These are phyloP conservation scores for Drosophila albomicans DNA, from an alignment of 1,140 invertebrate genomes.

Conservation along the genomic window DNA sequence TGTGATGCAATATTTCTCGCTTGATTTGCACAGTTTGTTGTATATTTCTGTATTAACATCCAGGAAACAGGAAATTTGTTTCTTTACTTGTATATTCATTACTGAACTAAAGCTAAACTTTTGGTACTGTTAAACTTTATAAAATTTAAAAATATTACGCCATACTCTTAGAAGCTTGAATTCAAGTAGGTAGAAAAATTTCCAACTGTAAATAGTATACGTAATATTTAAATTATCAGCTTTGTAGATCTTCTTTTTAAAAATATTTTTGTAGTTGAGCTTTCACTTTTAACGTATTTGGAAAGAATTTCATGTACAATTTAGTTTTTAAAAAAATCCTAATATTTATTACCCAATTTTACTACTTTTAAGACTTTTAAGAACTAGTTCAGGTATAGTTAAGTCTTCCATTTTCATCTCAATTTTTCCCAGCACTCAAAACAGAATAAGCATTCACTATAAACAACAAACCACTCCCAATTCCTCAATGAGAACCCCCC, in stretches of 20 bases:
- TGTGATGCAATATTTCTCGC: neutral
- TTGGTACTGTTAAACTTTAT: too few species aligned
- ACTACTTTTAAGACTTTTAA: too few species aligned
- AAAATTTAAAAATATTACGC: too few species aligned
- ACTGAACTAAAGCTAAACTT: neutral
- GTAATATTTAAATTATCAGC: neutral
- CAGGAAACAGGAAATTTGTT: neutral
- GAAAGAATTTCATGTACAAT: too few species aligned
- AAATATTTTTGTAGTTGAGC: too few species aligned
- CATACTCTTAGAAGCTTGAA: too few species aligned
- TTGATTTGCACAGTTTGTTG: neutral
- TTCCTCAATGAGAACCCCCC: constrained; percentile 6
- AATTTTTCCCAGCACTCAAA: neutral
- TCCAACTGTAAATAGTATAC: too few species aligned
- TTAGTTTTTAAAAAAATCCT: too few species aligned
- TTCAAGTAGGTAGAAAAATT: too few species aligned
- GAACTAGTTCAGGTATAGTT: neutral
- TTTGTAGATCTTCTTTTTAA: neutral
- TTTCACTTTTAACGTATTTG: too few species aligned
- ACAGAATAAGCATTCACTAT: constrained; percentile 16
- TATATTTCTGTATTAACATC: neutral
- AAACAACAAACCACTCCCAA: constrained; percentile 24
- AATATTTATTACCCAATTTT: too few species aligned
- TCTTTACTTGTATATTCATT: neutral
- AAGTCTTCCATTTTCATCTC: neutral